Evolutionary conservation across 2,113 vertebrate genomes (phyloP).

Genomic region (Engystomops pustulosus): DNA sequence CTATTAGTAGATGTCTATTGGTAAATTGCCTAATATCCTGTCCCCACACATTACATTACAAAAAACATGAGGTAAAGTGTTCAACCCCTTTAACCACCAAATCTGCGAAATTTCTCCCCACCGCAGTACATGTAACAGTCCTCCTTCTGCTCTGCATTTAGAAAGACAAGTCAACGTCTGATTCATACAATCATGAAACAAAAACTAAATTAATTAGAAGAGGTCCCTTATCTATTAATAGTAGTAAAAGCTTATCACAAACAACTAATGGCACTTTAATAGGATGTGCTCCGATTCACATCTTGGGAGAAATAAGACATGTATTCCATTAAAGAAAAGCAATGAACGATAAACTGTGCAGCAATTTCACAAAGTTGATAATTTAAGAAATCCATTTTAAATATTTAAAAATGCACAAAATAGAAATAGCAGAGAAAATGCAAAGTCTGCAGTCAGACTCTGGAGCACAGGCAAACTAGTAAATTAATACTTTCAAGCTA

Average conservation of each 20-base stretch:
- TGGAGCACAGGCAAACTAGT: not conserved
- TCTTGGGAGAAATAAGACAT: not conserved
- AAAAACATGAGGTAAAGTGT: no score
- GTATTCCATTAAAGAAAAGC: slow-evolving; percentile 7
- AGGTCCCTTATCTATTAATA: not conserved
- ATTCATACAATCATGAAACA: not conserved
- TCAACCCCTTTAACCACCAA: no score
- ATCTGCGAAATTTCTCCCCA: not conserved
- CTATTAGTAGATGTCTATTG: no score
- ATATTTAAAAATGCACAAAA: slow-evolving; percentile 33
- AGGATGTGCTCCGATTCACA: not conserved
- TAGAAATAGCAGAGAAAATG: not conserved
- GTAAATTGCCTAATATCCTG: no score
- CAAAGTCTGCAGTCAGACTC: slow-evolving; percentile 20
- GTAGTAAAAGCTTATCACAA: slow-evolving; percentile 14
- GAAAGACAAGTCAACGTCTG: not conserved
- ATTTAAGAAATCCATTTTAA: slow-evolving; percentile 20
- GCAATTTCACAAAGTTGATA: not conserved
- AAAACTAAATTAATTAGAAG: no score
- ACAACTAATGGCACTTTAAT: slow-evolving; percentile 35
- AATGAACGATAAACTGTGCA: not conserved
- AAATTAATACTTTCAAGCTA: slow-evolving; percentile 27
- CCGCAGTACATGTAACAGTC: not conserved
- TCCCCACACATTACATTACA: no score
- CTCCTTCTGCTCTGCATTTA: not conserved